phyloP scores from a whole-genome alignment of 1,140 invertebrate genomes.

The Paracyclopina nana region DNA sequence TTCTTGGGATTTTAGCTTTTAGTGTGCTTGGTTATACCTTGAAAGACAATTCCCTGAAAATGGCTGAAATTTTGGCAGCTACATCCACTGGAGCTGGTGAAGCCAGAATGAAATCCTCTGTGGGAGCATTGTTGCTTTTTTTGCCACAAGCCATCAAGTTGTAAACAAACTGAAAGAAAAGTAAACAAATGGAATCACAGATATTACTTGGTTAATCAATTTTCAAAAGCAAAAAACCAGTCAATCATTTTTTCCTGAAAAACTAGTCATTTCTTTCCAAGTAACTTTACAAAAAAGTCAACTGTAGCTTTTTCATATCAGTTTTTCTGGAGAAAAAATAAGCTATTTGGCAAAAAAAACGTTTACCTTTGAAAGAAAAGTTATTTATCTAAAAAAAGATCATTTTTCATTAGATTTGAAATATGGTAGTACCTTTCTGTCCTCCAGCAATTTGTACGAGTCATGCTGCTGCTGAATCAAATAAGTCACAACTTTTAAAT shows the following conservation, averaged over 20 bases:
- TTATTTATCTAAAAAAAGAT: no score
- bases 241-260: background rate
- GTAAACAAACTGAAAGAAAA: slow-evolving; percentile 62
- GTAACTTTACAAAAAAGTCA: no score
- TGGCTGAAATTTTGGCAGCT: slow-evolving; percentile 87
- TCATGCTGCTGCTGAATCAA: slow-evolving; percentile 93
- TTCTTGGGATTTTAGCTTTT: background rate
- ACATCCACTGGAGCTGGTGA: slow-evolving; percentile 94
- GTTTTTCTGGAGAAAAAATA: no score
- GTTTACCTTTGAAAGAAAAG: no score
- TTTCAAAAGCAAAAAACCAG: no score
- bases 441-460: slow-evolving; percentile 88
- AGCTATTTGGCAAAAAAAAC: no score
- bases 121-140: slow-evolving; percentile 81
- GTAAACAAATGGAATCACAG: no score
- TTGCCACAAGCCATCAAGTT: slow-evolving; percentile 97
- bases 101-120: slow-evolving; percentile 87
- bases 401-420: no score
- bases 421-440: slow-evolving; percentile 56
- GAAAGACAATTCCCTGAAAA: slow-evolving; percentile 63
- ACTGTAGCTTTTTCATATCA: no score
- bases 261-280: background rate
- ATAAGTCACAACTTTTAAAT: slow-evolving; percentile 85
- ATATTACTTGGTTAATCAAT: no score
- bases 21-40: slow-evolving; percentile 35